Percentiles rank a stretch among this genome's conserved stretches.
Conservation (phyloP, 2,113 vertebrate genomes). For the Catharus minimus region DNA sequence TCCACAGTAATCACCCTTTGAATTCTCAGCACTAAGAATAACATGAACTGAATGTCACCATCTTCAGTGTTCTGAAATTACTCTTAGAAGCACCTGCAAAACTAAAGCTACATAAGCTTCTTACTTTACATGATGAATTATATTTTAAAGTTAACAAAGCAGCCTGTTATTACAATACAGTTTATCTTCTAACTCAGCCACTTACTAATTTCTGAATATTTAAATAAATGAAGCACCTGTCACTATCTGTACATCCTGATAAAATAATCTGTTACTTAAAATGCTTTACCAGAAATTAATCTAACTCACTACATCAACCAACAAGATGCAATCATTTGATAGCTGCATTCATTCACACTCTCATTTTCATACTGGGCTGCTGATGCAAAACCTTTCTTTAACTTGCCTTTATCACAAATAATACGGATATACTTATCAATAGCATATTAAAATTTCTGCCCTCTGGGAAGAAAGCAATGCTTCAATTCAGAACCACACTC, state of each 20-base stretch:
- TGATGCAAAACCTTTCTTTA: neutral
- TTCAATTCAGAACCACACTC: neutral
- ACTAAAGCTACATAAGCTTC: neutral
- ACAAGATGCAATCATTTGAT: neutral
- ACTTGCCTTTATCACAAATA: neutral
- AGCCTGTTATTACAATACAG: neutral
- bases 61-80: neutral
- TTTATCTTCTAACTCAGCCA: neutral
- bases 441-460: neutral
- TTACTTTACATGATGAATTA: neutral
- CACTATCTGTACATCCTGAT: neutral
- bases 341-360: neutral
- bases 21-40: neutral
- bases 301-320: neutral
- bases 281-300: constrained; percentile 9
- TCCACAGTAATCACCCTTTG: neutral
- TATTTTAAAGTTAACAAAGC: neutral
- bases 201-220: constrained; percentile 10
- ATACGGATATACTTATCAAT: constrained; percentile 21
- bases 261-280: constrained; percentile 39
- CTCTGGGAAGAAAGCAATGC: neutral
- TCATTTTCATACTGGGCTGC: neutral
- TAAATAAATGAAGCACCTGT: constrained; percentile 25
- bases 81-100: neutral
- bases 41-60: neutral